Evolutionary conservation across 23 tunicate genomes (phyloP), one percentile per base, ranked within the genome.

Genomic region (Ascidia mentula): DNA sequence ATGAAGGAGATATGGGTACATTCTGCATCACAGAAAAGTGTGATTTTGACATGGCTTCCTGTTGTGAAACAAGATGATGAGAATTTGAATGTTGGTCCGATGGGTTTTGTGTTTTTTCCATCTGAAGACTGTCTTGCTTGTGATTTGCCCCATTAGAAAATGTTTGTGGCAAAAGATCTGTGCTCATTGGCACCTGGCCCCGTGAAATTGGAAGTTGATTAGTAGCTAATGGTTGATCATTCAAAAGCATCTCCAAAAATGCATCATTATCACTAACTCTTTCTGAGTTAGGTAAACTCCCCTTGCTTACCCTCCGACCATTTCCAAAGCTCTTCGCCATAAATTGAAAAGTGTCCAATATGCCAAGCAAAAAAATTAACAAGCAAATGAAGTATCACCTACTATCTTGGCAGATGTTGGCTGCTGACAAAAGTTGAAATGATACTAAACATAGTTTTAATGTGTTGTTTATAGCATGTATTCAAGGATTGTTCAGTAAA

Each of bases 321-420:
- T 53, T 53, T 53, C 13, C 65, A 53, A 53, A 53, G 24, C 65
- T 53, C 24, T 53, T 53, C 22, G 65, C 65, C 65, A 53, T 53
- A 53, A 53, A 53, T 53, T n/a, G n/a, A n/a, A n/a, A n/a, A n/a
- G n/a, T n/a, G n/a, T n/a, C n/a, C n/a, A n/a, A n/a, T n/a, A n/a
- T n/a, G n/a, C n/a, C n/a, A n/a, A n/a, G n/a, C n/a, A n/a, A n/a
- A n/a, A n/a, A n/a, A n/a, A n/a, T n/a, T n/a, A n/a, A n/a, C n/a
- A n/a, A n/a, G n/a, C n/a, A n/a, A n/a, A n/a, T n/a, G n/a, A n/a
- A n/a, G n/a, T n/a, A n/a, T n/a, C n/a, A n/a, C n/a, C n/a, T n/a
- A n/a, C n/a, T n/a, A n/a, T n/a, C n/a, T n/a, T n/a, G n/a, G n/a
- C n/a, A n/a, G n/a, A n/a, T n/a, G n/a, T n/a, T n/a, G n/a, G n/a